Conservation (phyloP, 2,888 invertebrate species). For the Drosophila maculinotata region DNA sequence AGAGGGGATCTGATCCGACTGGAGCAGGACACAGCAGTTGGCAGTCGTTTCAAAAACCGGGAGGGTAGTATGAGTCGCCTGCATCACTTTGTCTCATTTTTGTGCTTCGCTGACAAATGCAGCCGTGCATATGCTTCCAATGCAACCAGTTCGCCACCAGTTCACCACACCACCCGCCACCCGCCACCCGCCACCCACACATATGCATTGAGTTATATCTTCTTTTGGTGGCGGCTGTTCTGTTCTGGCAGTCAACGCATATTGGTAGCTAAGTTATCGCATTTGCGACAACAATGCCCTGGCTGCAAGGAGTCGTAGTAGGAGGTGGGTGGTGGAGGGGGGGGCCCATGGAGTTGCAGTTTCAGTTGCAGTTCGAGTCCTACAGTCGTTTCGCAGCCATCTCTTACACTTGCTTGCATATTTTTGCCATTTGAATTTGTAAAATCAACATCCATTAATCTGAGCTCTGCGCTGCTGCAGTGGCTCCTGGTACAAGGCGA, state of each 20-base stretch:
- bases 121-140: conserved; percentile 76
- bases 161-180: conserved; percentile 21
- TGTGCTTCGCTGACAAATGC: conserved; percentile 81
- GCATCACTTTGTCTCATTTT: conserved; percentile 80
- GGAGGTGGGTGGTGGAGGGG: conserved; percentile 10
- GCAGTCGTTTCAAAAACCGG: conserved; percentile 34
- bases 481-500: conserved; percentile 36
- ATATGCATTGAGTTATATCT: conserved; percentile 75
- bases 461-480: conserved; percentile 57
- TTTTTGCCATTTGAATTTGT: conserved; percentile 81
- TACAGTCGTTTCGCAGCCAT: conserved; percentile 57
- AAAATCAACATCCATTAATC: conserved; percentile 81
- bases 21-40: conserved; percentile 18
- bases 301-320: conserved; percentile 19
- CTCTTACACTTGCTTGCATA: conserved; percentile 81
- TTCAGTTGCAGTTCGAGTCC: conserved; percentile 31
- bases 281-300: conserved; percentile 79
- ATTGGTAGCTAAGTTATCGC: conserved; percentile 81
- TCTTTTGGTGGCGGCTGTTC: conserved; percentile 49
- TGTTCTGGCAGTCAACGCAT: conserved; percentile 75
- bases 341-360: conserved; percentile 13
- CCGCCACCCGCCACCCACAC: conserved; percentile 38
- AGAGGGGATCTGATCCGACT: conserved; percentile 33
- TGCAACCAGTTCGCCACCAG: conserved; percentile 22
- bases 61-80: conserved; percentile 44